Conservation (phyloP, 1,140 invertebrate genomes). For the Lasioglossum albipes region DNA sequence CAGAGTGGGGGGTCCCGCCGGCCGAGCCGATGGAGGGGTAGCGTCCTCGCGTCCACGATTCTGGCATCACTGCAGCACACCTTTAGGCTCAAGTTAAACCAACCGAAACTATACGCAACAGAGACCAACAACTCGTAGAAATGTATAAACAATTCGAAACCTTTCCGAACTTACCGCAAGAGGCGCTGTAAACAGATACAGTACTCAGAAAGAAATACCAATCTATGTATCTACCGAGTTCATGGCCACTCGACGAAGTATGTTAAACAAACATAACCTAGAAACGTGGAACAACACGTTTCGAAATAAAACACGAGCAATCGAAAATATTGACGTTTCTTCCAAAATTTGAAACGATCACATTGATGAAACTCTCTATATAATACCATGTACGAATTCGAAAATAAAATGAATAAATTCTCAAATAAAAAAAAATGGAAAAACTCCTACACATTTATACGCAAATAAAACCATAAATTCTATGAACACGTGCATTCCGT, state of each 20-base stretch:
- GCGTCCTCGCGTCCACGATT: too few relatives aligned
- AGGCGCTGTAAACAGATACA: not conserved
- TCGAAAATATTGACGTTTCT: not conserved
- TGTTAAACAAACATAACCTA: conserved; percentile 8
- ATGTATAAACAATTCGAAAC: not conserved
- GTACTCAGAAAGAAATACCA: not conserved
- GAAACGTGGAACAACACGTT: not conserved
- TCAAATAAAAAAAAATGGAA: not conserved
- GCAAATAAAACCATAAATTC: not conserved
- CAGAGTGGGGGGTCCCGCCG: too few relatives aligned
- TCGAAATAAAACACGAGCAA: not conserved
- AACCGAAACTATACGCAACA: too few relatives aligned
- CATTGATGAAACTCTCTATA: not conserved
- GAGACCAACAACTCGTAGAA: too few relatives aligned
- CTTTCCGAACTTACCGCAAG: not conserved
- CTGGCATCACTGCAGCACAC: too few relatives aligned
- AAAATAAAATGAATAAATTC: not conserved
- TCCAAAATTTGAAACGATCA: not conserved
- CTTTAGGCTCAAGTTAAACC: too few relatives aligned
- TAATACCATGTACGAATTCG: not conserved
- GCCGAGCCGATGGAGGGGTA: too few relatives aligned
- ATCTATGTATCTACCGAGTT: not conserved
- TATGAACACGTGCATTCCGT: not conserved
- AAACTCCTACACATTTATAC: not conserved
- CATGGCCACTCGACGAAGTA: not conserved